Evolutionary conservation across 2,797 vertebrate genomes (phyloP), one percentile per base, ranked within the genome.

Genomic region (Sebastes melanostomus): DNA sequence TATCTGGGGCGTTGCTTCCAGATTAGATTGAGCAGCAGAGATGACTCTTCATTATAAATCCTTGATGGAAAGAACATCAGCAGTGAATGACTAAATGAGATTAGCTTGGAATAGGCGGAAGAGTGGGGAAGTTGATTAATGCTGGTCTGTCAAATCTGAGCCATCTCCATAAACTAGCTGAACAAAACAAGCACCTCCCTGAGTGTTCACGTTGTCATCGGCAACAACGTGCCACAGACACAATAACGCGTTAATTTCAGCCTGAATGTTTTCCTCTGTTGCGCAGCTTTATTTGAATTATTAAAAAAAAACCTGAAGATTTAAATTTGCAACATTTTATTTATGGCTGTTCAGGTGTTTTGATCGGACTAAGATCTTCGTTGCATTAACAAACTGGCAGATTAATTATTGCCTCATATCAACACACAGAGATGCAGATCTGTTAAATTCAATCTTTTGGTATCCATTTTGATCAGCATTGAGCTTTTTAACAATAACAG

Each of bases 51-150:
- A 91, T 93, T 93, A 91, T 73, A 81, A 91, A 87, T 85, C 25
- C 84, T 88, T 94, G 89, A 94, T 93, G 93, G 93, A 95, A 95
- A 92, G 83, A 89, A 92, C 93, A 95, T 95, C 91, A 92, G 90
- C 80, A 79, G 78, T 91, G 88, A 92, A 91, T 88, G 83, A 85
- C 78, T 68, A 92, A 92, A 95, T 93, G 81, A 91, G 87, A 94
- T 95, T 94, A 95, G 55, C 80, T 50, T 62, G 84, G 83, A 88
- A 89, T 81, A 86, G 88, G 93, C 94, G 93, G 94, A 94, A 94
- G 92, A 89, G 71, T 66, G 83, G 66, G 70, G 78, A 87, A 71
- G 75, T 54, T 93, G 91, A 94, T 94, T 85, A 86, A 94, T 92
- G 86, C 66, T 55, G 73, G 12, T 67, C 77, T 89, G 88, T 89